A percentile compares a stretch with the other conserved stretches of the same genome.
These are phyloP conservation scores for Ellobius talpinus DNA, from an alignment of 2,113 vertebrate species.

Conservation along the genomic window DNA sequence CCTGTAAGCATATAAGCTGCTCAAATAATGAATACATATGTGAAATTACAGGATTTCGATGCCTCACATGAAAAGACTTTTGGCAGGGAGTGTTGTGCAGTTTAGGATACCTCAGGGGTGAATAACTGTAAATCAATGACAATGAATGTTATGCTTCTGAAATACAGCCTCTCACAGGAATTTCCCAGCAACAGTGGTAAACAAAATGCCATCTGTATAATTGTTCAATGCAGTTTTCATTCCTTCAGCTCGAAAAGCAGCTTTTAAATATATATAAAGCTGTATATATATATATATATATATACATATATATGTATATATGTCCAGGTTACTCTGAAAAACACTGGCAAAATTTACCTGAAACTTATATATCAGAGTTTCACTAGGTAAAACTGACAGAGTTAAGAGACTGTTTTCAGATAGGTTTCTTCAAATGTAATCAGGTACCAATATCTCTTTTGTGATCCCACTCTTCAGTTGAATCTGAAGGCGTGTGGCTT, in stretches of 20 bases:
- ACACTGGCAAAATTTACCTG: conserved; percentile 50
- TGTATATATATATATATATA: no score
- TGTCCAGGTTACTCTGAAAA: not conserved
- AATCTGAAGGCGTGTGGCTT: not conserved
- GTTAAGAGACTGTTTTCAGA: not conserved
- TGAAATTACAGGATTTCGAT: conserved; percentile 55
- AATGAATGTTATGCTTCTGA: conserved; percentile 71
- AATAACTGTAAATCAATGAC: conserved; percentile 67
- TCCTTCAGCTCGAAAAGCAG: conserved; percentile 45
- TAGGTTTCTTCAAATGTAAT: not conserved
- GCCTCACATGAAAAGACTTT: not conserved
- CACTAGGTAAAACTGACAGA: not conserved
- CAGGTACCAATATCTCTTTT: not conserved
- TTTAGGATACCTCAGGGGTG: conserved; percentile 52
- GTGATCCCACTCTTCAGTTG: not conserved
- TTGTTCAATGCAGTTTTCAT: conserved; percentile 64
- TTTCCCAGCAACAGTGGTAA: conserved; percentile 67
- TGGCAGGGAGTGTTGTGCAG: conserved; percentile 14
- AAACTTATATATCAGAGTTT: not conserved
- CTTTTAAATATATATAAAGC: no score
- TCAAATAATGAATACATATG: conserved; percentile 61
- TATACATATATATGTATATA: no score
- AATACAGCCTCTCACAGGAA: conserved; percentile 59
- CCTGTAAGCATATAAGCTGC: not conserved
- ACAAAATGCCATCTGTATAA: conserved; percentile 65